Conservation (phyloP, 1,140 invertebrate species). For the Diabrotica virgifera region DNA sequence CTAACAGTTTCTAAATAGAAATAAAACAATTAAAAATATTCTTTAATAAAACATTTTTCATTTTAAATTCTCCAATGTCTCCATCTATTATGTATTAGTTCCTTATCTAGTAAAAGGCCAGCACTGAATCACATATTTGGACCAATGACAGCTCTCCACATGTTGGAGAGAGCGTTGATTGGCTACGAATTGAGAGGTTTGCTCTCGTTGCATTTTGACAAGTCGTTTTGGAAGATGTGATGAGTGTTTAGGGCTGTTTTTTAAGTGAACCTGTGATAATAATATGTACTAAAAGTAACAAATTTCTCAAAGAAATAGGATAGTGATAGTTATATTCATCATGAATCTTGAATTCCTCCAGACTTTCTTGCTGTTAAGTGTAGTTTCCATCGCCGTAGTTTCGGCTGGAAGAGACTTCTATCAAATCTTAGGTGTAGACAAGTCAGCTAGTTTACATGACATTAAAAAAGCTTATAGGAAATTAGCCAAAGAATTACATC, state of each 20-base stretch:
- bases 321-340: constrained; percentile 6
- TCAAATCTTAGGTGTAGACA: constrained; percentile 82
- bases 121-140: not conserved
- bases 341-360: constrained; percentile 21
- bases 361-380: constrained; percentile 20
- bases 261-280: not conserved
- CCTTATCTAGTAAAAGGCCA: too few species aligned
- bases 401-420: constrained; percentile 88
- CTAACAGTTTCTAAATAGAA: too few species aligned
- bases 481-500: constrained; percentile 95
- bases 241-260: not conserved
- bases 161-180: not conserved
- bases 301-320: not conserved
- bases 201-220: not conserved
- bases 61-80: too few species aligned
- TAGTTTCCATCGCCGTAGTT: constrained; percentile 20
- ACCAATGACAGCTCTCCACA: not conserved
- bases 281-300: not conserved
- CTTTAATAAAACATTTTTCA: too few species aligned
- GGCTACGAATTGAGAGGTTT: not conserved
- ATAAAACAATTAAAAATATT: too few species aligned
- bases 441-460: constrained; percentile 84
- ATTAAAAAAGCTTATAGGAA: constrained; percentile 97
- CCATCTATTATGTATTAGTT: too few species aligned
- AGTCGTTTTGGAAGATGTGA: not conserved